A percentile compares a stretch with the other conserved stretches of the same genome.
phyloP scores from a whole-genome alignment of 2,113 vertebrate species.

The Macquaria australasica region DNA sequence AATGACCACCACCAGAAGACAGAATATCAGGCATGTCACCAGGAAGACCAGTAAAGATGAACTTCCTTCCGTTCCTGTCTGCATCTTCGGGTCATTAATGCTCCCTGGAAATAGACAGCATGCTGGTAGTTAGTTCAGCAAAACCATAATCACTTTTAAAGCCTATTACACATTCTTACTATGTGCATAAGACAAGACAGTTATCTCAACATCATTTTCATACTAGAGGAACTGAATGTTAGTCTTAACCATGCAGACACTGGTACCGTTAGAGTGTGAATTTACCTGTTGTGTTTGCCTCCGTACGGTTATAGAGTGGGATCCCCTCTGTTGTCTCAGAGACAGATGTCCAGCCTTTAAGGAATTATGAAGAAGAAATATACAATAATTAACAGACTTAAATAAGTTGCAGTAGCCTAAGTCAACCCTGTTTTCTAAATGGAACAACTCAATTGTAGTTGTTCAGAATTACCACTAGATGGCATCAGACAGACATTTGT shows the following conservation, averaged over 20 bases:
- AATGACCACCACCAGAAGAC: constrained; percentile 88
- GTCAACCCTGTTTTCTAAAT: background rate
- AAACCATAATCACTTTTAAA: background rate
- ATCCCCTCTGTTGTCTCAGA: constrained; percentile 44
- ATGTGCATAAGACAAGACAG: background rate
- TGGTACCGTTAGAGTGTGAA: background rate
- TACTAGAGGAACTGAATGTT: background rate
- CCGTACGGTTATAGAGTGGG: constrained; percentile 43
- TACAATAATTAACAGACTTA: background rate
- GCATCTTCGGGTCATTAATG: background rate
- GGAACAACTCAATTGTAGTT: background rate
- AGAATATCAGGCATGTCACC: constrained; percentile 86
- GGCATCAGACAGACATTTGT: constrained; percentile 16
- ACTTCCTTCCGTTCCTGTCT: background rate
- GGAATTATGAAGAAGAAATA: background rate
- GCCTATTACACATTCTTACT: background rate
- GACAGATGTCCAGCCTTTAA: constrained; percentile 39
- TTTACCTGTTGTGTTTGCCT: constrained; percentile 62
- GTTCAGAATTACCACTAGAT: constrained; percentile 51
- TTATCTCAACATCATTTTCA: constrained; percentile 7
- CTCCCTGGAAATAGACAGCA: constrained; percentile 40
- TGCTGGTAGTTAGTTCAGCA: background rate
- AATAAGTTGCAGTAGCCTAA: background rate
- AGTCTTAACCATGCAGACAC: background rate
- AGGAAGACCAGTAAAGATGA: constrained; percentile 85